A percentile compares a stretch with the other conserved stretches of the same genome.
Evolutionary conservation across 1,140 invertebrate genomes (phyloP).

Genomic region (Melipona quadrifasciata): DNA sequence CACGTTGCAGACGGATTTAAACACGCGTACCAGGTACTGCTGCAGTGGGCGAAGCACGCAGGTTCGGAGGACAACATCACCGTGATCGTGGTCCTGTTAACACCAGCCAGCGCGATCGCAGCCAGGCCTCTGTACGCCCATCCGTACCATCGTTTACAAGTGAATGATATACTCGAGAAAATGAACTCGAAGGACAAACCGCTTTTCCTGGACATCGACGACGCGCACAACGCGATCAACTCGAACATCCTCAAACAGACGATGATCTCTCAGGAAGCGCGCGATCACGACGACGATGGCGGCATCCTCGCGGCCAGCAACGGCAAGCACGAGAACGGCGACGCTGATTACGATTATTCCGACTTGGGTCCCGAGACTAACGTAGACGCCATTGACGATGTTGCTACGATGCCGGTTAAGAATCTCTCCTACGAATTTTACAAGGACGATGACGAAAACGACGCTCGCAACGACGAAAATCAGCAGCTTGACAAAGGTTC

Average conservation of each 20-base stretch:
- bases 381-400: slow-evolving; percentile 84
- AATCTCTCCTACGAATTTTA: slow-evolving; percentile 25
- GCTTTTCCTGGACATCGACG: slow-evolving; percentile 31
- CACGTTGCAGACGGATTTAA: slow-evolving; percentile 85
- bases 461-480: neutral
- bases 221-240: slow-evolving; percentile 49
- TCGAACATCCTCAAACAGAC: slow-evolving; percentile 46
- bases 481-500: neutral
- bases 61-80: slow-evolving; percentile 94
- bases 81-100: slow-evolving; percentile 93
- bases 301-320: slow-evolving; percentile 74
- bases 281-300: slow-evolving; percentile 35
- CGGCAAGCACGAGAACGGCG: slow-evolving; percentile 73
- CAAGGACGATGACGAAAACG: slow-evolving; percentile 14
- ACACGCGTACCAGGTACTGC: slow-evolving; percentile 86
- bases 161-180: slow-evolving; percentile 63
- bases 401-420: slow-evolving; percentile 65
- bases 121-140: slow-evolving; percentile 71
- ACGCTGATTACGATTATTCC: slow-evolving; percentile 82
- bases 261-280: slow-evolving; percentile 54
- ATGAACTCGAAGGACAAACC: slow-evolving; percentile 70
- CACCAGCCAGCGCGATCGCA: slow-evolving; percentile 86
- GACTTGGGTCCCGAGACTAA: slow-evolving; percentile 84
- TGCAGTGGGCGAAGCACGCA: slow-evolving; percentile 87
- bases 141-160: slow-evolving; percentile 37